phyloP scores from a whole-genome alignment of 2,113 vertebrate genomes.

The Anhinga rufa region DNA sequence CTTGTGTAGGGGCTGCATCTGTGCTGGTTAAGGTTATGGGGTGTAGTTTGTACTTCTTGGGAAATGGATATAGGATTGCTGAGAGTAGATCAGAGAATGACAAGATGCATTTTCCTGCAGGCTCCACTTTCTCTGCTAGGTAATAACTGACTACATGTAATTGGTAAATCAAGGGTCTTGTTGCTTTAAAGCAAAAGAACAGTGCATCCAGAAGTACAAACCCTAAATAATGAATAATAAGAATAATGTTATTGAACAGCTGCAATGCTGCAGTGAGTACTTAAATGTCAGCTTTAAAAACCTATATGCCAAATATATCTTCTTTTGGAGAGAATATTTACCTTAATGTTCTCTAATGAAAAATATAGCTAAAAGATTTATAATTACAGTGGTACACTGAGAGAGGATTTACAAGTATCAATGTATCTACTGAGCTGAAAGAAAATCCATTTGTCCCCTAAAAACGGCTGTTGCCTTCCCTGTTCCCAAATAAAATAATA shows the following conservation, averaged over 20 bases:
- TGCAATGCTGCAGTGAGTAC: neutral
- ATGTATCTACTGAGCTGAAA: conserved; percentile 20
- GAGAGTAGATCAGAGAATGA: neutral
- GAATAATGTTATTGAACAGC: conserved; percentile 32
- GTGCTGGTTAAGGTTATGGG: neutral
- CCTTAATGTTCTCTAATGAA: conserved; percentile 35
- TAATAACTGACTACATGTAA: neutral
- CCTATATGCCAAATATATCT: conserved; percentile 33
- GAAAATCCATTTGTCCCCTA: conserved; percentile 48
- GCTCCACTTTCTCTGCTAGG: neutral
- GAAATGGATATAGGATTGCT: neutral
- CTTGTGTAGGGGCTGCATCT: no score
- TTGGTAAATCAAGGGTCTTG: neutral
- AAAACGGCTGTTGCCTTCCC: neutral
- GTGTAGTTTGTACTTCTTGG: neutral
- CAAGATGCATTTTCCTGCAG: neutral
- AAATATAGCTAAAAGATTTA: conserved; percentile 49
- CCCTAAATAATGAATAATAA: conserved; percentile 19
- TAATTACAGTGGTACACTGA: conserved; percentile 34
- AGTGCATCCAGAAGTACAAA: neutral
- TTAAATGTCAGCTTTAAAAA: conserved; percentile 40
- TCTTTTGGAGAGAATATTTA: conserved; percentile 9
- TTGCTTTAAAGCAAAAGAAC: neutral
- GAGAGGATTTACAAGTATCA: conserved; percentile 38
- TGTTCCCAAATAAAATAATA: conserved; percentile 21